Base-by-base conservation (phyloP, 2,797 vertebrate genomes). In the Microctenopoma lineatum region DNA sequence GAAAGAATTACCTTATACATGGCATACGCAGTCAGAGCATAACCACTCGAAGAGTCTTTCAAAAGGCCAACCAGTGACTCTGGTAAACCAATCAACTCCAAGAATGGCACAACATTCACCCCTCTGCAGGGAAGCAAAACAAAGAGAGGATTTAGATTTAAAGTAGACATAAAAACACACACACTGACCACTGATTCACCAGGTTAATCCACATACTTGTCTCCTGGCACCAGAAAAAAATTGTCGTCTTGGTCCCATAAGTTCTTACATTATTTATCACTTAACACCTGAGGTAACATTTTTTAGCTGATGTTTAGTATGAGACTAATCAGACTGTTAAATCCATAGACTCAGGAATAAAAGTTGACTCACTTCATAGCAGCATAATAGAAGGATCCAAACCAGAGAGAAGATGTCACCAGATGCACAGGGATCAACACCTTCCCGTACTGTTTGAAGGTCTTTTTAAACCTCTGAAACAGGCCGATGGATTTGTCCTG, bases 391-490 rank as follows among this genome's bases (percentile, higher is more conserved):
- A 99, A 99, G 25, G 94, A 91, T 78, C 97, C 96, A 83, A 99
- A 96, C 97, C 97, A 99, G 50, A 97, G 21, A 5, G 94, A 93
- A 73, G 98, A 99, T 4, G 96, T 98, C 77, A 98, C 8, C 46
- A 98, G 89, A 79, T 99, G 98, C 11, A 99, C 94, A 1, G 97
- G 97, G 81, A 99, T 96, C 95, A 99, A 84, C 77, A 99, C 98
- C 92, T 98, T 99, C 64, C 98, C 96, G 36, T 99, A 98, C 69
- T 99, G 97, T 84, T 96, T 98, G 83, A 99, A 97, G 46, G 96
- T 98, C 75, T 73, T 97, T 92, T 99, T 98, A 88, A 99, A 99
- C 83, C 98, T 95, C 81, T 97, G 96, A 76, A 93, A 91, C 0
- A 99, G 94, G 55, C 96, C 93, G 27, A 95, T 96, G 66, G 98